These are phyloP conservation scores for Troides oblongomaculatus DNA, from an alignment of 2,888 invertebrate genomes.

Conservation along the genomic window DNA sequence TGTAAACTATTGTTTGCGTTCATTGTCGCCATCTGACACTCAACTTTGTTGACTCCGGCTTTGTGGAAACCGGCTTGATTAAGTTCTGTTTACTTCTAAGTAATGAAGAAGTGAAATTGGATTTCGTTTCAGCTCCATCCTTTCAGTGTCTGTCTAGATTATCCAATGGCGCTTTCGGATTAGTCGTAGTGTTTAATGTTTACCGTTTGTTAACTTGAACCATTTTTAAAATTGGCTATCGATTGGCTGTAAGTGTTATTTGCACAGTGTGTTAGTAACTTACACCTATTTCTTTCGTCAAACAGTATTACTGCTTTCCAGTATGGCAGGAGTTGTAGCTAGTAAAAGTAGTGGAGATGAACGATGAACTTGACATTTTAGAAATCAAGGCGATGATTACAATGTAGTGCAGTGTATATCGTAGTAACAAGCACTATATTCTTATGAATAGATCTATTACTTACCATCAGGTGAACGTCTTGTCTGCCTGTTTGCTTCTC, in stretches of 20 bases:
- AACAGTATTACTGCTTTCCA: no score
- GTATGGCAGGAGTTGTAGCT: no score
- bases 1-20: constrained; percentile 20
- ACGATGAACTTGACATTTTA: no score
- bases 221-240: neutral
- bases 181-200: neutral
- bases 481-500: no score
- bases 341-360: no score
- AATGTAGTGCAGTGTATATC: no score
- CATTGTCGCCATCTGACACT: constrained; percentile 24
- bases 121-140: neutral
- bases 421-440: no score
- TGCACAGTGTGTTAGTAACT: no score
- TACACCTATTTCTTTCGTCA: no score
- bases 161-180: neutral
- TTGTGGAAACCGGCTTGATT: constrained; percentile 24
- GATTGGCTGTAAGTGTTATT: neutral
- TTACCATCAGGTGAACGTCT: no score
- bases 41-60: constrained; percentile 17
- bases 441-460: no score
- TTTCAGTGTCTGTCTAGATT: neutral
- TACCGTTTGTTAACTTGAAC: neutral
- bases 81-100: constrained; percentile 17
- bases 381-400: no score
- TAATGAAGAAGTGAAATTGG: constrained; percentile 18